Evolutionary conservation across 2,113 vertebrate species (phyloP), one percentile per base, ranked within the genome.

Genomic region (Camelus bactrianus): DNA sequence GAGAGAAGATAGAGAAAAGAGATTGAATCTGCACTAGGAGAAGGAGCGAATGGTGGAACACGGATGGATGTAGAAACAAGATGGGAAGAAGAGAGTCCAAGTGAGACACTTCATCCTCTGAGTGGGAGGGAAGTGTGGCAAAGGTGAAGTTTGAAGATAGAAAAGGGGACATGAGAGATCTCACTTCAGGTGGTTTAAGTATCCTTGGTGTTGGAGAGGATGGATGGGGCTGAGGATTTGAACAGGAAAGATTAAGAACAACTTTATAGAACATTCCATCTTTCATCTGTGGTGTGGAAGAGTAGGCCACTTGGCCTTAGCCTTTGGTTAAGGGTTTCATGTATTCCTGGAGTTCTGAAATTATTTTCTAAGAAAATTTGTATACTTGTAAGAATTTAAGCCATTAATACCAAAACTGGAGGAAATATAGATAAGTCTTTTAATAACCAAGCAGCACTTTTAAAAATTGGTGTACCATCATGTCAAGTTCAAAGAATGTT

Each of bases 361-460:
- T 96, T 62, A 77, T 77, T 95, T 90, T 13, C 28, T 30, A 93
- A 82, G 28, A 73, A 32, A 83, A 85, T 91, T 91, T 30, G 46
- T 83, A 79, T 73, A 58, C 9, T 88, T 85, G n/a, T 91, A 60
- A 81, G 79, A 79, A 58, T 30, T 73, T 84, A 69, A 91, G 8
- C 75, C 32, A 81, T 70, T 82, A 76, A 54, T 77, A 62, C 2
- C 62, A 77, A 96, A 65, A 24, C 30, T 83, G 24, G 4, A 38
- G 9, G 28, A 91, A 85, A 38, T 58, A 10, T 35, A 93, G 38
- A 50, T 88, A 79, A 52, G 5, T 24, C 22, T 80, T 70, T 76
- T 76, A 86, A 79, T 58, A 91, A 76, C 32, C 56, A 94, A 87
- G 7, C 1, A 86, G 14, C 16, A 81, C 52, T 89, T 85, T 58